A percentile compares a stretch with the other conserved stretches of the same genome.
phyloP scores from a whole-genome alignment of 30 jellyfish, hydroid and myxozoan genomes.

The Aurelia coerulea region DNA sequence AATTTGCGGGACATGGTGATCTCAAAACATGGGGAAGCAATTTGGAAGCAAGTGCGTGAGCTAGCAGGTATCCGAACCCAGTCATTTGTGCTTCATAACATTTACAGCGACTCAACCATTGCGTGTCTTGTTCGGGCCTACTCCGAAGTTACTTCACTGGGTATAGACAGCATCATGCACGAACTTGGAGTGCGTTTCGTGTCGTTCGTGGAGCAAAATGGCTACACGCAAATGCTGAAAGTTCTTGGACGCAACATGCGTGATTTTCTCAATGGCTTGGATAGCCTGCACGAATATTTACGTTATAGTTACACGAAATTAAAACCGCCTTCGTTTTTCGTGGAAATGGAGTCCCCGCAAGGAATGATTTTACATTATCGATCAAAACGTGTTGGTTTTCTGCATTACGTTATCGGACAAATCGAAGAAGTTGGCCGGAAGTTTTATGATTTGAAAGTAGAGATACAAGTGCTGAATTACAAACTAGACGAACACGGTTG shows the following conservation, averaged over 20 bases:
- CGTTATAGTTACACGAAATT: conserved; percentile 61
- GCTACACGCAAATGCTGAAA: conserved; percentile 53
- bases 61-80: conserved; percentile 53
- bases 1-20: conserved; percentile 54
- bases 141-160: conserved; percentile 35
- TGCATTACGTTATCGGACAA: conserved; percentile 69
- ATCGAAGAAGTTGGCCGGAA: conserved; percentile 66
- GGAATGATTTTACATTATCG: conserved; percentile 69
- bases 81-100: conserved; percentile 56
- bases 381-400: conserved; percentile 55
- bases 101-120: conserved; percentile 44
- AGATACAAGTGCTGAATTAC: conserved; percentile 44
- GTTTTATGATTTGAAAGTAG: conserved; percentile 54
- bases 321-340: conserved; percentile 78
- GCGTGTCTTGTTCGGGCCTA: conserved; percentile 63
- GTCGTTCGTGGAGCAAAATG: conserved; percentile 51
- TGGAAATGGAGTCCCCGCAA: conserved; percentile 56
- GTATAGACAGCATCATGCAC: conserved; percentile 53
- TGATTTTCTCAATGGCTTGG: conserved; percentile 72
- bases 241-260: conserved; percentile 79
- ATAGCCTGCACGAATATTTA: conserved; percentile 72
- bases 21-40: conserved; percentile 55
- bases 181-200: conserved; percentile 63
- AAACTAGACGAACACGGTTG: conserved; percentile 57
- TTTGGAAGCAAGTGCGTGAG: conserved; percentile 56